phyloP scores from a whole-genome alignment of 2,113 vertebrate species.

The Gambusia holbrooki region DNA sequence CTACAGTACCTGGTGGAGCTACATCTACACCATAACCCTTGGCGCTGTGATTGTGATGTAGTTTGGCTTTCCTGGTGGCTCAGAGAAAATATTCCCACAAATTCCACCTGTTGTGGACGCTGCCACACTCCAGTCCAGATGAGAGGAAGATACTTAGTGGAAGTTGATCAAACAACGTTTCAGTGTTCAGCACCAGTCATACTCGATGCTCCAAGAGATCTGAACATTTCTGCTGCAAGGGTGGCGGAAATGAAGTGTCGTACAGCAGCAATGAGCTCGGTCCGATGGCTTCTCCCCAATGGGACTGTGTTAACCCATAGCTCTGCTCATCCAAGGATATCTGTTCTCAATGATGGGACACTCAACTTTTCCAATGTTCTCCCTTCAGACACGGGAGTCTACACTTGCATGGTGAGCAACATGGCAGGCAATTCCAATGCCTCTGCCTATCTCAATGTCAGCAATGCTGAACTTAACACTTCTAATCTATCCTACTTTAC shows the following conservation, averaged over 20 bases:
- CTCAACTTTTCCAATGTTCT: slow-evolving; percentile 95
- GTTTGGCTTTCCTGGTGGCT: slow-evolving; percentile 98
- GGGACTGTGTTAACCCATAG: slow-evolving; percentile 95
- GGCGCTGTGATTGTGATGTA: slow-evolving; percentile 96
- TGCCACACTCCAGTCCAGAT: slow-evolving; percentile 92
- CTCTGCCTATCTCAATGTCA: slow-evolving; percentile 97
- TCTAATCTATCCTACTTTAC: slow-evolving; percentile 98
- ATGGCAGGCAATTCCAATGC: slow-evolving; percentile 97
- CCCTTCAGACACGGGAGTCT: slow-evolving; percentile 89
- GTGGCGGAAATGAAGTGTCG: slow-evolving; percentile 94
- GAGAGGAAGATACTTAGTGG: slow-evolving; percentile 92
- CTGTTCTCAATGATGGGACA: slow-evolving; percentile 94
- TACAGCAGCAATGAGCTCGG: slow-evolving; percentile 94
- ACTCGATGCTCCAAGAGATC: slow-evolving; percentile 91
- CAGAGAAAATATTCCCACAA: slow-evolving; percentile 95
- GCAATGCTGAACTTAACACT: slow-evolving; percentile 95
- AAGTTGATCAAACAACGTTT: slow-evolving; percentile 93
- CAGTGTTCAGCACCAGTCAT: slow-evolving; percentile 96
- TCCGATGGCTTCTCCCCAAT: slow-evolving; percentile 94
- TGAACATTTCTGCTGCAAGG: slow-evolving; percentile 95
- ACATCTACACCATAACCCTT: slow-evolving; percentile 98
- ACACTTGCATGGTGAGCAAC: slow-evolving; percentile 98
- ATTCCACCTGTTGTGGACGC: slow-evolving; percentile 96
- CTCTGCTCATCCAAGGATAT: slow-evolving; percentile 90
- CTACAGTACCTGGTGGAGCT: slow-evolving; percentile 95